A percentile compares a stretch with the other conserved stretches of the same genome.
Evolutionary conservation across 2,113 vertebrate genomes (phyloP).

Genomic region (Etia nguti): DNA sequence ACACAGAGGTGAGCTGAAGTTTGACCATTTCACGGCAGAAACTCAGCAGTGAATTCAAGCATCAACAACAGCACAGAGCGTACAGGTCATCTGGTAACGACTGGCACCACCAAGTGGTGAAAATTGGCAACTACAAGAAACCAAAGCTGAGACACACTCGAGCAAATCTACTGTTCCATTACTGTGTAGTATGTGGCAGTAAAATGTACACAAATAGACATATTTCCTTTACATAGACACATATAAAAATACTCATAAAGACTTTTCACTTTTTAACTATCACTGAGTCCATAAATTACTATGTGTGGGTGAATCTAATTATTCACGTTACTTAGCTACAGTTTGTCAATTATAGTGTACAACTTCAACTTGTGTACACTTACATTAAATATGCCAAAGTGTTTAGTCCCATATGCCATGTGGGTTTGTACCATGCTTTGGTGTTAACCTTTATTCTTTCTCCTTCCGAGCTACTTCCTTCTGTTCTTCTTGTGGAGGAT

Average conservation of each 20-base stretch:
- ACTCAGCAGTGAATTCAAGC: neutral
- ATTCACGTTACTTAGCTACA: neutral
- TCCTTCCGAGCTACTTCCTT: neutral
- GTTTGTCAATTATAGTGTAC: neutral
- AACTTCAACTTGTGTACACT: neutral
- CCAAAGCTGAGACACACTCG: neutral
- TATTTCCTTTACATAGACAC: neutral
- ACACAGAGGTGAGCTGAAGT: neutral
- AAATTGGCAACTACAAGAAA: conserved; percentile 1
- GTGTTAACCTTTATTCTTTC: neutral
- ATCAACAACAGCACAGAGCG: neutral
- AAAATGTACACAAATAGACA: neutral
- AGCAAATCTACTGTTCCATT: neutral
- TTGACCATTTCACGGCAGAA: neutral
- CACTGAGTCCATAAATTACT: neutral
- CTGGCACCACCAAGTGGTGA: conserved; percentile 34
- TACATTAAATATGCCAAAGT: neutral
- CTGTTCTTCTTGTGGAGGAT: conserved; percentile 60
- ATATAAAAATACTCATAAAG: neutral
- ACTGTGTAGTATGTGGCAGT: neutral
- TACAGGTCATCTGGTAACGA: neutral
- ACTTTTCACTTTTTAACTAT: neutral
- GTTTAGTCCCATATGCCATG: neutral
- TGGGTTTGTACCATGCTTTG: neutral
- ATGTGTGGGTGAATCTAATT: neutral